Conservation (phyloP, 1,140 invertebrate genomes). For the Papilio glaucus region DNA sequence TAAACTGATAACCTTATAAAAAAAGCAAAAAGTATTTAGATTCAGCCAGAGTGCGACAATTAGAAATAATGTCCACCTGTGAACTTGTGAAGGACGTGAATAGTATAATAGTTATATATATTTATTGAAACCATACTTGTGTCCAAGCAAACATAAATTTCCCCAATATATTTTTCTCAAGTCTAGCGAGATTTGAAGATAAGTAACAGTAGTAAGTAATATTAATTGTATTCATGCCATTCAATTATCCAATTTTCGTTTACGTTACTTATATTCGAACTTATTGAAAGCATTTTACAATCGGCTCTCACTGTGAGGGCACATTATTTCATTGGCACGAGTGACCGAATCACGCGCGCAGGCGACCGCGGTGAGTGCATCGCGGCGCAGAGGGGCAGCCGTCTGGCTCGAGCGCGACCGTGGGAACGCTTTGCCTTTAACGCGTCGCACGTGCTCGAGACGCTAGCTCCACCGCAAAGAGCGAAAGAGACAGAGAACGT, state of each 20-base stretch:
- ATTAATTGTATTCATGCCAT: constrained; percentile 15
- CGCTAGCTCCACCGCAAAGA: constrained; percentile 65
- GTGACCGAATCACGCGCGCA: constrained; percentile 69
- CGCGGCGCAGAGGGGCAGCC: constrained; percentile 55
- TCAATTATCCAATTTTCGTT: neutral
- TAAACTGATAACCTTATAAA: no score
- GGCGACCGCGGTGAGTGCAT: constrained; percentile 51
- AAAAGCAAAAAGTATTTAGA: no score
- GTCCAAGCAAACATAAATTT: no score
- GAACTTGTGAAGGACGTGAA: no score
- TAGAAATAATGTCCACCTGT: no score
- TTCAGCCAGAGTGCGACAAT: no score
- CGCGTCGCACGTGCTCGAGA: constrained; percentile 79
- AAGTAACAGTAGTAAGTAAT: neutral
- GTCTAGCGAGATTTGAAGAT: no score
- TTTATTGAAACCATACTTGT: no score
- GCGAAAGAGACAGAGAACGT: constrained; percentile 52
- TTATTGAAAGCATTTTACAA: constrained; percentile 71
- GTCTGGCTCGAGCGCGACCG: constrained; percentile 71
- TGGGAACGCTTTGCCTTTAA: constrained; percentile 82
- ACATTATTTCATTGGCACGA: constrained; percentile 80
- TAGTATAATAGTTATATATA: no score
- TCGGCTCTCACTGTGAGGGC: constrained; percentile 76
- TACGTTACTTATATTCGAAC: constrained; percentile 58
- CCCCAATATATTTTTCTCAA: no score